These are phyloP conservation scores for Parazoanthus atlanticus DNA, from an alignment of 92 coral and sea anemone genomes.

Conservation along the genomic window DNA sequence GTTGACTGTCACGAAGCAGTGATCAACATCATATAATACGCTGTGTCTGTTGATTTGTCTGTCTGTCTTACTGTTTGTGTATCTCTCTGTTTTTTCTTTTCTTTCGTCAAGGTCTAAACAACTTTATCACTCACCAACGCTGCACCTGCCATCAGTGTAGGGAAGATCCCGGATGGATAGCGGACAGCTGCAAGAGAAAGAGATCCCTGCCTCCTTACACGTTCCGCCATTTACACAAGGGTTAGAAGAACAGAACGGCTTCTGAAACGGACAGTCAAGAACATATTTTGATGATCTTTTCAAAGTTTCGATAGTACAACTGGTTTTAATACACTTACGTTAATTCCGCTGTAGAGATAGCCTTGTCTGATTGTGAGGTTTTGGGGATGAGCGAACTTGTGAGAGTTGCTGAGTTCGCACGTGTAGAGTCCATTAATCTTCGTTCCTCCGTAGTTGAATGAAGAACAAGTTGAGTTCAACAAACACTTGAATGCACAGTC, in stretches of 20 bases:
- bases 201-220: background rate
- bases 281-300: background rate
- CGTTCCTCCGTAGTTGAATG: conserved; percentile 7
- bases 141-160: conserved; percentile 21
- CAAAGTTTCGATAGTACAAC: background rate
- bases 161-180: conserved; percentile 1
- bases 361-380: background rate
- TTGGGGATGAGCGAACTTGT: conserved; percentile 1
- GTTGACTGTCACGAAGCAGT: too few species aligned
- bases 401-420: background rate
- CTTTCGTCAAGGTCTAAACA: too few species aligned
- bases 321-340: background rate
- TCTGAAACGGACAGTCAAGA: background rate
- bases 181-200: conserved; percentile 16
- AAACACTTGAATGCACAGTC: conserved; percentile 17
- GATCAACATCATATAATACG: too few species aligned
- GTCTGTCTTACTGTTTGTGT: too few species aligned
- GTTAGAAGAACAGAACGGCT: background rate
- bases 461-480: background rate
- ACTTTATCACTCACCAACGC: conserved; percentile 21
- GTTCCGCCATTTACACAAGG: conserved; percentile 26
- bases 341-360: background rate
- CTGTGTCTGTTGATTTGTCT: too few species aligned
- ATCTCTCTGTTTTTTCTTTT: too few species aligned
- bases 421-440: background rate